These are phyloP conservation scores for Myiozetetes cayanensis DNA, from an alignment of 2,113 vertebrate species.

Conservation along the genomic window DNA sequence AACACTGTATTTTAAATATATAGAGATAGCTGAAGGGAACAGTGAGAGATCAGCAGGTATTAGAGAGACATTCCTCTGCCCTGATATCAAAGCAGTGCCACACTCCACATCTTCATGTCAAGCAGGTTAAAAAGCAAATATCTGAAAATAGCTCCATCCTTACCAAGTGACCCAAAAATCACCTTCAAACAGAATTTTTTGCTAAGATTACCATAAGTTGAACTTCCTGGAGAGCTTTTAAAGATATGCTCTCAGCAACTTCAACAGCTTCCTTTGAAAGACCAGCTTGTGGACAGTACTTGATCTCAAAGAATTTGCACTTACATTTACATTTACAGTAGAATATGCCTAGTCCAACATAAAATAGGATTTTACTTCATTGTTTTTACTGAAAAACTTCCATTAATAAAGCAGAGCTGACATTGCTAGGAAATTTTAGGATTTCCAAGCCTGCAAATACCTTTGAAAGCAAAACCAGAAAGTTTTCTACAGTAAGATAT, in stretches of 20 bases:
- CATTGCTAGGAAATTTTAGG: background rate
- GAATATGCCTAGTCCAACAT: background rate
- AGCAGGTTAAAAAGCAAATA: slow-evolving; percentile 15
- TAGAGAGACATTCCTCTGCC: background rate
- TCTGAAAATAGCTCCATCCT: background rate
- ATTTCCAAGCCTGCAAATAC: background rate
- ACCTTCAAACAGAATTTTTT: background rate
- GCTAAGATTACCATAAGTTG: background rate
- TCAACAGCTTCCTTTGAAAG: background rate
- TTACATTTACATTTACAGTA: background rate
- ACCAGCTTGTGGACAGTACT: background rate
- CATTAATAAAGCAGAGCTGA: background rate
- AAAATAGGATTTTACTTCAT: background rate
- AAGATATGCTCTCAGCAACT: background rate
- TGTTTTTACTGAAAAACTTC: background rate
- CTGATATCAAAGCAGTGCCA: background rate
- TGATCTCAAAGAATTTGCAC: background rate
- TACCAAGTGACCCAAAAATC: background rate
- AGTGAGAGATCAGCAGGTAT: slow-evolving; percentile 1
- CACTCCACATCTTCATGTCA: background rate
- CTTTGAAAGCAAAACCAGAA: background rate
- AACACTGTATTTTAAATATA: background rate
- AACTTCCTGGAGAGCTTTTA: background rate
- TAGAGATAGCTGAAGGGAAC: background rate
- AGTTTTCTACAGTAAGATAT: background rate